These are phyloP conservation scores for Bruchidius siliquastri DNA, from an alignment of 2,888 invertebrate genomes.

Conservation along the genomic window DNA sequence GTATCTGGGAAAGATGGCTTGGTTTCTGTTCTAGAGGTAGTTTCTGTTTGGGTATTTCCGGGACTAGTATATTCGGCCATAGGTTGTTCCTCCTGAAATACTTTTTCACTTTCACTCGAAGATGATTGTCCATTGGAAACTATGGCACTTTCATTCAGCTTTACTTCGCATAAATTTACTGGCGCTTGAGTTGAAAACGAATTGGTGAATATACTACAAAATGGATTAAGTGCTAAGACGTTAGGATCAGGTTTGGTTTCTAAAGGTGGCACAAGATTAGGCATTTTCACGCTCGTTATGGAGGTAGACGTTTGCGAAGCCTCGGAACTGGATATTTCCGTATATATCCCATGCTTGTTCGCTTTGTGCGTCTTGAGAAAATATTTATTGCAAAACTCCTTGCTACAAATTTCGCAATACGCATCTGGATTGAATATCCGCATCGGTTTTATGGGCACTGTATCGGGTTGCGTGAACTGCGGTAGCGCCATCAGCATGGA, in stretches of 20 bases:
- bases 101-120: slow-evolving; percentile 37
- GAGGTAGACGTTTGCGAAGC: slow-evolving; percentile 31
- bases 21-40: slow-evolving; percentile 42
- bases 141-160: slow-evolving; percentile 32
- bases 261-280: slow-evolving; percentile 40
- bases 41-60: slow-evolving; percentile 40
- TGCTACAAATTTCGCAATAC: slow-evolving; percentile 95
- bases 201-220: slow-evolving; percentile 69
- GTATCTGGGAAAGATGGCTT: slow-evolving; percentile 38
- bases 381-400: slow-evolving; percentile 98
- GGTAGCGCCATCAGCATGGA: slow-evolving; percentile 45
- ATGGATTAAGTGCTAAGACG: slow-evolving; percentile 38
- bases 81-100: slow-evolving; percentile 31
- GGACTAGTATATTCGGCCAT: slow-evolving; percentile 42
- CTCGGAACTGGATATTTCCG: slow-evolving; percentile 38
- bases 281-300: slow-evolving; percentile 42
- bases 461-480: slow-evolving; percentile 40
- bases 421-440: slow-evolving; percentile 95
- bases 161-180: slow-evolving; percentile 31
- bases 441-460: slow-evolving; percentile 53
- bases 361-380: slow-evolving; percentile 97
- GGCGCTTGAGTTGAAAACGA: slow-evolving; percentile 62
- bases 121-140: slow-evolving; percentile 33
- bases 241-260: slow-evolving; percentile 37
- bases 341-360: slow-evolving; percentile 92